Conservation (phyloP, 2,888 invertebrate genomes). For the Melieria crassipennis region DNA sequence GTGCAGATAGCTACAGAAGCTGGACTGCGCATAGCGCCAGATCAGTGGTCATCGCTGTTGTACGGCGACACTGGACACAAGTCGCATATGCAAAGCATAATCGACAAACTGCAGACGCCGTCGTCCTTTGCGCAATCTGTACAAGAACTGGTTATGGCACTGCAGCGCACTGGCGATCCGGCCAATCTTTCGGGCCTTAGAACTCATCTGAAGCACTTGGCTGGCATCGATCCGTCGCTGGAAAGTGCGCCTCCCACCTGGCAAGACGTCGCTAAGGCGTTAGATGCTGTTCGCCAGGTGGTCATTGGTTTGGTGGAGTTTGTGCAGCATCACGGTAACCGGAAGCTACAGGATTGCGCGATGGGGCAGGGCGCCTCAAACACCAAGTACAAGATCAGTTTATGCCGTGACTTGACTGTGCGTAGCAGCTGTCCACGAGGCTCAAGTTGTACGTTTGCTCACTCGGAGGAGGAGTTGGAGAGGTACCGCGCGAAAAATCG, state of each 20-base stretch:
- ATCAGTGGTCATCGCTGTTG: constrained; percentile 96
- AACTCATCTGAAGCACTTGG: constrained; percentile 83
- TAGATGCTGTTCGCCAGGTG: constrained; percentile 76
- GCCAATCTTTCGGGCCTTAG: constrained; percentile 81
- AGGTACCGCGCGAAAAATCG: constrained; percentile 77
- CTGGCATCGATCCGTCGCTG: constrained; percentile 86
- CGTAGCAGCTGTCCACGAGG: constrained; percentile 87
- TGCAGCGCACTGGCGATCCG: constrained; percentile 88
- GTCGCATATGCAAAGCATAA: constrained; percentile 95
- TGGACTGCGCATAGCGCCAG: constrained; percentile 94
- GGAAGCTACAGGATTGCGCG: constrained; percentile 72
- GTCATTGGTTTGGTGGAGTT: constrained; percentile 82
- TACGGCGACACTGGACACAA: constrained; percentile 97
- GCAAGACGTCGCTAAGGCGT: constrained; percentile 73
- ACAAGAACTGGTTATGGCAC: constrained; percentile 88
- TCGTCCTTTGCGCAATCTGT: constrained; percentile 92
- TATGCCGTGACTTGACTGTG: constrained; percentile 86
- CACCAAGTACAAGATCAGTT: constrained; percentile 87
- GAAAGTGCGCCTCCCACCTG: constrained; percentile 73
- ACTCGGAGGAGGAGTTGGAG: constrained; percentile 90
- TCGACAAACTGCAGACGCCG: constrained; percentile 92
- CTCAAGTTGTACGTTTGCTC: constrained; percentile 89
- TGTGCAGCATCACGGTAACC: constrained; percentile 77
- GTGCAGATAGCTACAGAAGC: constrained; percentile 98
- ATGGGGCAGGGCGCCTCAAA: constrained; percentile 67